These are phyloP conservation scores for Sericinus montela DNA, from an alignment of 2,888 invertebrate species.

Conservation along the genomic window DNA sequence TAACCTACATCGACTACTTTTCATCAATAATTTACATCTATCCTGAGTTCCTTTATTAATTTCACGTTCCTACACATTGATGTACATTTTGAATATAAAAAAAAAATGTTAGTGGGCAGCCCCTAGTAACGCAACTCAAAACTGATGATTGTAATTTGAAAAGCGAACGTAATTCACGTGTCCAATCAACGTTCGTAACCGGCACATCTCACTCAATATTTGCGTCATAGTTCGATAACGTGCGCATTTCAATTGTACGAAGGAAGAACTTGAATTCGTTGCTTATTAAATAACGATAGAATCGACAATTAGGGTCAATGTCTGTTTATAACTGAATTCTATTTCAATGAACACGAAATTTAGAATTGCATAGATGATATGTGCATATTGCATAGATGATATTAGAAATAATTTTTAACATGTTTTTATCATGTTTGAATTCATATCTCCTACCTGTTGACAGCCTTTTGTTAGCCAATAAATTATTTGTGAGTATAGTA, in stretches of 20 bases:
- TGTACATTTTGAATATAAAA: background rate
- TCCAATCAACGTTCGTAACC: constrained; percentile 16
- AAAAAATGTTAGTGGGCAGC: background rate
- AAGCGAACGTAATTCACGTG: constrained; percentile 34
- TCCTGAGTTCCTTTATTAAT: no score
- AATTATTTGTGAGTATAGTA: no score
- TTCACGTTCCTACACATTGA: no score
- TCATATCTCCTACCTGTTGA: no score
- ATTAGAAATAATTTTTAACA: no score
- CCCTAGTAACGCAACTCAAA: constrained; percentile 1
- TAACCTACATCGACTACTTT: no score
- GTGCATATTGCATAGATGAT: no score
- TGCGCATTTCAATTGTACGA: constrained; percentile 18
- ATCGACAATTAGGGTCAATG: constrained; percentile 18
- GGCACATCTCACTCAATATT: constrained; percentile 18
- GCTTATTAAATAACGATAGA: constrained; percentile 19
- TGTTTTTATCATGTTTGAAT: no score
- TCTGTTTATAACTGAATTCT: constrained; percentile 18
- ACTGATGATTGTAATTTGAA: constrained; percentile 29
- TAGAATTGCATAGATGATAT: background rate
- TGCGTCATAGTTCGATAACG: constrained; percentile 18
- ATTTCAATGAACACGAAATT: constrained; percentile 14
- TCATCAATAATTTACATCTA: no score
- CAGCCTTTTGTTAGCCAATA: no score
- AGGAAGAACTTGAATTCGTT: constrained; percentile 18